phyloP scores from a whole-genome alignment of 2,888 invertebrate species.

The Hyles lineata region DNA sequence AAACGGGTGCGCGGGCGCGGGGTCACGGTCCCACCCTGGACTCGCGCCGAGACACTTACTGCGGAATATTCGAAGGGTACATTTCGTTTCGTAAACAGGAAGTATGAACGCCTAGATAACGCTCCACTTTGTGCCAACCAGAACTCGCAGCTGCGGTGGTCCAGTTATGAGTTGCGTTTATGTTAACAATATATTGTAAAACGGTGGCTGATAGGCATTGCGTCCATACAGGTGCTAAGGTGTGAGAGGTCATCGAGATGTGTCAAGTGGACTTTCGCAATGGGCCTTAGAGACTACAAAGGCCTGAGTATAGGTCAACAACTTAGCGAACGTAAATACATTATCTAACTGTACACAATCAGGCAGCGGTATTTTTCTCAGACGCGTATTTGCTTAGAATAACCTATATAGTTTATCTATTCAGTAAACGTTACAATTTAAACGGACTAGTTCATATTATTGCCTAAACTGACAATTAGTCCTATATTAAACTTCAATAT shows the following conservation, averaged over 20 bases:
- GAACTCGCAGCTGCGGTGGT: conserved; percentile 27
- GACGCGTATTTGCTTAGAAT: too few relatives aligned
- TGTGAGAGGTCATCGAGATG: conserved; percentile 14
- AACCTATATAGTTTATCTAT: background rate
- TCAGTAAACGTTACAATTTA: background rate
- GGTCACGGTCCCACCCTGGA: conserved; percentile 83
- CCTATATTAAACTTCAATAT: too few relatives aligned
- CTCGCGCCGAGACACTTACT: conserved; percentile 63
- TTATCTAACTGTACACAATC: conserved; percentile 15
- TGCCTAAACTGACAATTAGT: too few relatives aligned
- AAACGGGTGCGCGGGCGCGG: conserved; percentile 69
- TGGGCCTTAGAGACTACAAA: conserved; percentile 29
- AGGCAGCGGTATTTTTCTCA: background rate
- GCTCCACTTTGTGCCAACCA: conserved; percentile 38
- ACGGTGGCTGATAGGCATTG: conserved; percentile 13
- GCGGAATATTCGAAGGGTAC: conserved; percentile 63
- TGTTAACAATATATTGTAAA: conserved; percentile 24
- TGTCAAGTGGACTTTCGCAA: conserved; percentile 34
- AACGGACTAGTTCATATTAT: background rate
- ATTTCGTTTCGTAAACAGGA: conserved; percentile 60
- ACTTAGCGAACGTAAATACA: background rate
- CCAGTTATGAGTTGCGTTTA: conserved; percentile 17
- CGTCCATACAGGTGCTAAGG: conserved; percentile 10
- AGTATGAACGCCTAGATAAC: conserved; percentile 36
- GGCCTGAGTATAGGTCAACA: background rate